Percentiles rank a stretch among this genome's conserved stretches.
Conservation (phyloP, 2,113 vertebrate species). For the Seriola quinqueradiata region DNA sequence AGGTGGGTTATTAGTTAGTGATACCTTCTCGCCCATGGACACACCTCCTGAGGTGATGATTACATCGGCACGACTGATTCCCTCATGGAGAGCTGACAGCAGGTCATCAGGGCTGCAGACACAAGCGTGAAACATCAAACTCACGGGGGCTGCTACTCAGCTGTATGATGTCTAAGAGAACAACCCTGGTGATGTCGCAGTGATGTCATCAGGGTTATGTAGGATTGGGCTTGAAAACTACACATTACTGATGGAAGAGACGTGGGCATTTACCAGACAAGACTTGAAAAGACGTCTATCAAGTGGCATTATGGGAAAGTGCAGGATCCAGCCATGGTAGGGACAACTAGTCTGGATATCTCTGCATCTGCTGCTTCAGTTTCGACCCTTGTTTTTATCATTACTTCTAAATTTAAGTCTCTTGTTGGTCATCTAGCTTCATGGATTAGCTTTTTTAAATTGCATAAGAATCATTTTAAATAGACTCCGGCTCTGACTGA, state of each 20-base stretch:
- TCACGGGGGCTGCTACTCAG: no score
- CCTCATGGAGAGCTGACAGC: conserved; percentile 97
- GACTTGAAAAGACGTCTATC: no score
- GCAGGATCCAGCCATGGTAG: no score
- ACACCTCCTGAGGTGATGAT: conserved; percentile 99
- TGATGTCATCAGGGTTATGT: neutral
- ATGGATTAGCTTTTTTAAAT: no score
- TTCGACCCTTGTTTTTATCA: neutral
- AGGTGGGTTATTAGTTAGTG: no score
- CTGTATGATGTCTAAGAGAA: neutral
- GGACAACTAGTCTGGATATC: neutral
- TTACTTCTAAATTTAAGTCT: neutral
- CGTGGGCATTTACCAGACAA: no score
- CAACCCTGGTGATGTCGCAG: neutral
- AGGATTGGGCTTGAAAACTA: no score
- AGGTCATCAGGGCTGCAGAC: conserved; percentile 95
- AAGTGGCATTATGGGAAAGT: no score
- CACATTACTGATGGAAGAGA: no score
- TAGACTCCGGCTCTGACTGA: no score
- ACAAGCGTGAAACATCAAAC: conserved; percentile 14
- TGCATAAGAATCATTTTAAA: no score
- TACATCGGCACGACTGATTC: conserved; percentile 98
- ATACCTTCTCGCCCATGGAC: conserved; percentile 99
- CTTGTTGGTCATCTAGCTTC: neutral
- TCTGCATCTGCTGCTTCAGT: neutral